These are phyloP conservation scores for Drosophila cognata DNA, from an alignment of 2,888 invertebrate species.

Conservation along the genomic window DNA sequence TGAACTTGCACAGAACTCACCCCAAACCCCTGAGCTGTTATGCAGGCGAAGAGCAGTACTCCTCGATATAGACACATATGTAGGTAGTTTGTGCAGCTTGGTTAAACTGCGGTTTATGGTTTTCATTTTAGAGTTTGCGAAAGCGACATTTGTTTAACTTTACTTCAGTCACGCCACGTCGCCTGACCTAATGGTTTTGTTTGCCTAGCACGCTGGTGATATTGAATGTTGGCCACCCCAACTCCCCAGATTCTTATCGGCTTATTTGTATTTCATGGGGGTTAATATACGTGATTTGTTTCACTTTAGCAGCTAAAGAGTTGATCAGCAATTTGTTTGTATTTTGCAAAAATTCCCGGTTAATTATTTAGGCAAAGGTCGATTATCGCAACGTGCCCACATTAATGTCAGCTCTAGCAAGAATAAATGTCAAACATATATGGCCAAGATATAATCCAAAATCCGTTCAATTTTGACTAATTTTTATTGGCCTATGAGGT, in stretches of 20 bases:
- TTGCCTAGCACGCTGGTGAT: constrained; percentile 21
- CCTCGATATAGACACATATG: constrained; percentile 20
- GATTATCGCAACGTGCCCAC: background rate
- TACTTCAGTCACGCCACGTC: constrained; percentile 65
- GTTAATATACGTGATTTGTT: constrained; percentile 34
- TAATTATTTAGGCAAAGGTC: constrained; percentile 23
- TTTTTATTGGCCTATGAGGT: too few species aligned
- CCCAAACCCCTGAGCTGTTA: constrained; percentile 4
- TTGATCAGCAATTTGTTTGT: constrained; percentile 23
- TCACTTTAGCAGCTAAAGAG: constrained; percentile 25
- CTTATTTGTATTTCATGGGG: constrained; percentile 29
- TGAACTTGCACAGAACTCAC: constrained; percentile 45
- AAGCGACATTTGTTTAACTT: constrained; percentile 28
- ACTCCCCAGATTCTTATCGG: constrained; percentile 43
- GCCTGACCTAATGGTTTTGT: constrained; percentile 55
- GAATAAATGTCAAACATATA: background rate
- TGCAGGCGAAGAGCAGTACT: constrained; percentile 17
- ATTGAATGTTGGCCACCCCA: constrained; percentile 22
- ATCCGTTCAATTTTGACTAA: background rate
- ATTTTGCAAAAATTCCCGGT: constrained; percentile 14
- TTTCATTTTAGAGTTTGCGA: constrained; percentile 12
- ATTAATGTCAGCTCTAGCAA: background rate
- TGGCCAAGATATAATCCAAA: background rate
- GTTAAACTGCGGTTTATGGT: constrained; percentile 10
- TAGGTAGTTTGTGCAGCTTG: background rate